Evolutionary conservation across 2,797 vertebrate species (phyloP).

Genomic region (Channa striata): DNA sequence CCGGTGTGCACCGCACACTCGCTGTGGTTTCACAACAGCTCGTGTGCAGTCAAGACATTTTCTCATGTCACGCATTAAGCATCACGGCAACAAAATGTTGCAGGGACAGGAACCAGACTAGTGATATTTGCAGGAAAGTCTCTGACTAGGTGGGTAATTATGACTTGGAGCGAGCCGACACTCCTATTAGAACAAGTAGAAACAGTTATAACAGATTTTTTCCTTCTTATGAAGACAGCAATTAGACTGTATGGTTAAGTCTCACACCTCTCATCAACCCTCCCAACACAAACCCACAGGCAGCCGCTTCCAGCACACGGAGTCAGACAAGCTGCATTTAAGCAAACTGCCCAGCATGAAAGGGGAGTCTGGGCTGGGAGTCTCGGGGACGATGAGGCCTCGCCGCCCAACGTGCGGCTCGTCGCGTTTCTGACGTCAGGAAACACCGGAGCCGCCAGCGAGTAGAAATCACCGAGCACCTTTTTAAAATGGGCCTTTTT

Average conservation of each 20-base stretch:
- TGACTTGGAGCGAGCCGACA: constrained; percentile 7
- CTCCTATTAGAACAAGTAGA: constrained; percentile 1
- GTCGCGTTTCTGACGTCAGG: too few relatives aligned
- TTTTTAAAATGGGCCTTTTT: too few relatives aligned
- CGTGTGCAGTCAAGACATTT: constrained; percentile 6
- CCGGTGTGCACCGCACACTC: constrained; percentile 11
- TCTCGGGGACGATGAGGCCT: background rate
- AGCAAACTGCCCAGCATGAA: background rate
- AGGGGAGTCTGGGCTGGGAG: background rate
- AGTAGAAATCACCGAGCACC: background rate
- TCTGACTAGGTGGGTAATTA: constrained; percentile 5
- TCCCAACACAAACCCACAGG: constrained; percentile 1
- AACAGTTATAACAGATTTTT: background rate
- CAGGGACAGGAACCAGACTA: constrained; percentile 12
- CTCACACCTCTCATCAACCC: constrained; percentile 11
- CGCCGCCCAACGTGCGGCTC: too few relatives aligned
- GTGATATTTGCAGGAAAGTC: background rate
- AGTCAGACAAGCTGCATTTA: background rate
- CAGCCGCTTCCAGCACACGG: constrained; percentile 4
- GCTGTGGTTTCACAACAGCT: constrained; percentile 11
- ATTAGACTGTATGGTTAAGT: background rate
- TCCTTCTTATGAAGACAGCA: background rate
- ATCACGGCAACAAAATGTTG: background rate
- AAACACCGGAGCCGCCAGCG: background rate
- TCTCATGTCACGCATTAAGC: constrained; percentile 9